Evolutionary conservation across 2,113 vertebrate species (phyloP).

Genomic region (Entelurus aequoreus): DNA sequence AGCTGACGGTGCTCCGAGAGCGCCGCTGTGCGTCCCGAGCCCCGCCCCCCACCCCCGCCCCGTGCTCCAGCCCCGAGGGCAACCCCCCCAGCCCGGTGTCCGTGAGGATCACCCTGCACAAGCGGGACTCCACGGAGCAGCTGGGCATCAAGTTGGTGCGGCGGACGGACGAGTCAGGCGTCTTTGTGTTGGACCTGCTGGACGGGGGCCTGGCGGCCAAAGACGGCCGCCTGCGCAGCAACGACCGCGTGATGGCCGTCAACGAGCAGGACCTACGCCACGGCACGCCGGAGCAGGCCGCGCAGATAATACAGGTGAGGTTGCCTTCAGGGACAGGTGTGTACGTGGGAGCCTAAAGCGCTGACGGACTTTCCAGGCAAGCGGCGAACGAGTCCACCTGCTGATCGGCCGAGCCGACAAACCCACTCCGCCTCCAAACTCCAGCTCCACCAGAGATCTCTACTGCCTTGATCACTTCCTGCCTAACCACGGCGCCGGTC

Average conservation of each 20-base stretch:
- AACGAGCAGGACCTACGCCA: constrained; percentile 93
- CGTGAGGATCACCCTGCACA: constrained; percentile 86
- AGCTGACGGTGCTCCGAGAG: constrained; percentile 90
- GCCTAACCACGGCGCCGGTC: constrained; percentile 82
- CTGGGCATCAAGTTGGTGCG: constrained; percentile 96
- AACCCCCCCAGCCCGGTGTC: constrained; percentile 73
- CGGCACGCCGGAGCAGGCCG: constrained; percentile 90
- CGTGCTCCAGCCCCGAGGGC: constrained; percentile 71
- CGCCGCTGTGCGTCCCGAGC: constrained; percentile 82
- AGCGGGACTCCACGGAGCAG: constrained; percentile 88
- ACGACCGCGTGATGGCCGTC: constrained; percentile 88
- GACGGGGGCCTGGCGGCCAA: constrained; percentile 93
- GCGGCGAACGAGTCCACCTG: constrained; percentile 89
- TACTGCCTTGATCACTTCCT: constrained; percentile 79
- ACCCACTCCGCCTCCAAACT: constrained; percentile 72
- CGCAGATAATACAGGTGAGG: constrained; percentile 94
- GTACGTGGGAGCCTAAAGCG: background rate
- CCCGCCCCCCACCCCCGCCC: constrained; percentile 58
- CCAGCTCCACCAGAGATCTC: constrained; percentile 77
- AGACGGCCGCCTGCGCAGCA: constrained; percentile 87
- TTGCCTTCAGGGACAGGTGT: background rate
- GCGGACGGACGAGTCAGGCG: constrained; percentile 88
- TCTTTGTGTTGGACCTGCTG: constrained; percentile 91
- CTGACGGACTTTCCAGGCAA: constrained; percentile 75
- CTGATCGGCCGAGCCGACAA: constrained; percentile 83